These are phyloP conservation scores for Panzeria rudis DNA, from an alignment of 2,888 invertebrate genomes.

Conservation along the genomic window DNA sequence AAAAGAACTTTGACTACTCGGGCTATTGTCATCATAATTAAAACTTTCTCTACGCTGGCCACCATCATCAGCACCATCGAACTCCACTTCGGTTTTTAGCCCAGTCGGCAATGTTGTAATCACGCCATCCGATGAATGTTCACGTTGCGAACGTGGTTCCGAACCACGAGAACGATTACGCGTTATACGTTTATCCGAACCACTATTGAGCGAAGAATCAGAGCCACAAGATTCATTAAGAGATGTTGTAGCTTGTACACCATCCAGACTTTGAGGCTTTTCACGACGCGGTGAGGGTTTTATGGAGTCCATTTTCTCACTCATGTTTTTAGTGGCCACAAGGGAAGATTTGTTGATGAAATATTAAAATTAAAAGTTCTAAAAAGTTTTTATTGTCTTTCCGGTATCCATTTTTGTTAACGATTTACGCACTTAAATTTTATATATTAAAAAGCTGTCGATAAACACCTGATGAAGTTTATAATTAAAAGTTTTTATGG, in stretches of 20 bases:
- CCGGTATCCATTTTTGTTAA: constrained; percentile 18
- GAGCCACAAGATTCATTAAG: constrained; percentile 66
- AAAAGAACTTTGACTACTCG: constrained; percentile 77
- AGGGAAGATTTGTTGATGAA: constrained; percentile 43
- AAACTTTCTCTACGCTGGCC: constrained; percentile 78
- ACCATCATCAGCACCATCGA: constrained; percentile 70
- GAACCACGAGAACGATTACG: constrained; percentile 78
- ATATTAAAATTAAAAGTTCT: not conserved
- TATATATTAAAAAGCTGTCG: constrained; percentile 74
- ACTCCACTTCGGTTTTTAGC: constrained; percentile 53
- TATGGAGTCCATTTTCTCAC: constrained; percentile 78
- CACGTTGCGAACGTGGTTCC: constrained; percentile 74
- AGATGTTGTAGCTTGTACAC: constrained; percentile 74
- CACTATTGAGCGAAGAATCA: constrained; percentile 49
- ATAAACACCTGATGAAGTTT: constrained; percentile 67
- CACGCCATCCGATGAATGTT: constrained; percentile 78
- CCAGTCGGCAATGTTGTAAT: constrained; percentile 54
- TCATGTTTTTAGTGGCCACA: constrained; percentile 73
- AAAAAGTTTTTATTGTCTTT: constrained; percentile 1
- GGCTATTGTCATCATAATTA: constrained; percentile 77
- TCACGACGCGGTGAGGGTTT: constrained; percentile 76
- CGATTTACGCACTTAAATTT: constrained; percentile 4
- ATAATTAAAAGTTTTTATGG: not conserved
- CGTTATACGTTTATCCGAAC: constrained; percentile 64
- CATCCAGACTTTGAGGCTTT: constrained; percentile 80